Percentiles rank a stretch among this genome's conserved stretches.
Conservation (phyloP, 2,113 vertebrate genomes). For the Rhinoptilus africanus region DNA sequence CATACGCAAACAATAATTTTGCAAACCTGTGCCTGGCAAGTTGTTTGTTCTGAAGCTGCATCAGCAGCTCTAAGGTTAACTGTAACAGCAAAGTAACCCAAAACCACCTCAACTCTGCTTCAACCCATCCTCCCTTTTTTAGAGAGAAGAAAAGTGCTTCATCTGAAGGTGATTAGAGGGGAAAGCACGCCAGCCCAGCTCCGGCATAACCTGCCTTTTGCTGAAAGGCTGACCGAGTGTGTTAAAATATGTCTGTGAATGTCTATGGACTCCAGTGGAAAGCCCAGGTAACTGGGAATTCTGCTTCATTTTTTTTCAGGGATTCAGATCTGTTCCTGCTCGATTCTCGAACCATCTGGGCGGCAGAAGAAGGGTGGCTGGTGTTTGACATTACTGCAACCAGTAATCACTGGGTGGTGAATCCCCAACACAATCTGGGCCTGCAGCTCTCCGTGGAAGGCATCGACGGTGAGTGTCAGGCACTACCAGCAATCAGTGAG, state of each 20-base stretch:
- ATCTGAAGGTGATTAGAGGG: background rate
- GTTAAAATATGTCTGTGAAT: fast-evolving
- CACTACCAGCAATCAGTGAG: background rate
- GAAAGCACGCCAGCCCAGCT: background rate
- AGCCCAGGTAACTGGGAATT: background rate
- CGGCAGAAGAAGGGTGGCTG: conserved; percentile 94
- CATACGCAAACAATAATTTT: conserved; percentile 42
- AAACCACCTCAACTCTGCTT: background rate
- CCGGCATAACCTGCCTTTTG: fast-evolving
- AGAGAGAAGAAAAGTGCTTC: background rate
- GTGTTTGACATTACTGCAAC: conserved; percentile 96
- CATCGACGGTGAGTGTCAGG: conserved; percentile 78
- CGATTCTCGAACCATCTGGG: conserved; percentile 93
- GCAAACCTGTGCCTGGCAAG: background rate
- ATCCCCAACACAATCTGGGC: conserved; percentile 90
- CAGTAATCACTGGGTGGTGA: conserved; percentile 96
- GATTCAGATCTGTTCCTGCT: conserved; percentile 92
- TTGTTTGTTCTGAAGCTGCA: background rate
- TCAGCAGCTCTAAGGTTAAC: background rate
- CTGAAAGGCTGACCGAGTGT: background rate
- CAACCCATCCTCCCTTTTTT: background rate
- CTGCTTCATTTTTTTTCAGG: conserved; percentile 64
- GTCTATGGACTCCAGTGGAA: background rate
- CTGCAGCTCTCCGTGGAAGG: conserved; percentile 92
- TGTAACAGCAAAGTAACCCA: background rate